Evolutionary conservation across 2,888 invertebrate species (phyloP).

Genomic region (Invenusta paracnida): DNA sequence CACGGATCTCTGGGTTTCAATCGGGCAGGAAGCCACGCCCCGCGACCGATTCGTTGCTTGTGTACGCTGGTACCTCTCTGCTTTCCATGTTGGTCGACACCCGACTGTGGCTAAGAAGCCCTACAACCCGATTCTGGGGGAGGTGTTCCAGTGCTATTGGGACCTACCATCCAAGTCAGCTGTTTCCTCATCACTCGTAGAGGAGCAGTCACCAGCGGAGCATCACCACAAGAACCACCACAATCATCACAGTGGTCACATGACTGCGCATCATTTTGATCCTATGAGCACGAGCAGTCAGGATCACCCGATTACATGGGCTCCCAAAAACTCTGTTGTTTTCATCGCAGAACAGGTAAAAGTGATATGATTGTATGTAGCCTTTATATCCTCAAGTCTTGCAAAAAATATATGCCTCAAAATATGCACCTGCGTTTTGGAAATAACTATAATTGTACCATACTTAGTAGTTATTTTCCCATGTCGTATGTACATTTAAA

Average conservation of each 20-base stretch:
- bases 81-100: slow-evolving; percentile 95
- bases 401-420: too few species aligned
- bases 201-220: background rate
- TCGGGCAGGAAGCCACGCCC: slow-evolving; percentile 15
- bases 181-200: background rate
- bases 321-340: slow-evolving; percentile 76
- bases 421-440: too few species aligned
- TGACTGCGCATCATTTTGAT: background rate
- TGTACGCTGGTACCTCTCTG: slow-evolving; percentile 90
- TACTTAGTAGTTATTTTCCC: slow-evolving; percentile 18
- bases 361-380: background rate
- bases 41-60: slow-evolving; percentile 87
- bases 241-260: background rate
- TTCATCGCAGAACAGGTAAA: slow-evolving; percentile 92
- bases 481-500: background rate
- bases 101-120: slow-evolving; percentile 93
- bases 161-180: background rate
- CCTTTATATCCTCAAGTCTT: too few species aligned
- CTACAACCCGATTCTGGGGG: slow-evolving; percentile 88
- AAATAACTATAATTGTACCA: slow-evolving; percentile 7
- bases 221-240: background rate
- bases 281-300: background rate
- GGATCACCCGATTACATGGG: slow-evolving; percentile 68
- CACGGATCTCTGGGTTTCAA: slow-evolving; percentile 74
- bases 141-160: slow-evolving; percentile 72